A percentile compares a stretch with the other conserved stretches of the same genome.
Conservation (phyloP, 2,888 invertebrate genomes). For the Drosophila pseudotalamancana region DNA sequence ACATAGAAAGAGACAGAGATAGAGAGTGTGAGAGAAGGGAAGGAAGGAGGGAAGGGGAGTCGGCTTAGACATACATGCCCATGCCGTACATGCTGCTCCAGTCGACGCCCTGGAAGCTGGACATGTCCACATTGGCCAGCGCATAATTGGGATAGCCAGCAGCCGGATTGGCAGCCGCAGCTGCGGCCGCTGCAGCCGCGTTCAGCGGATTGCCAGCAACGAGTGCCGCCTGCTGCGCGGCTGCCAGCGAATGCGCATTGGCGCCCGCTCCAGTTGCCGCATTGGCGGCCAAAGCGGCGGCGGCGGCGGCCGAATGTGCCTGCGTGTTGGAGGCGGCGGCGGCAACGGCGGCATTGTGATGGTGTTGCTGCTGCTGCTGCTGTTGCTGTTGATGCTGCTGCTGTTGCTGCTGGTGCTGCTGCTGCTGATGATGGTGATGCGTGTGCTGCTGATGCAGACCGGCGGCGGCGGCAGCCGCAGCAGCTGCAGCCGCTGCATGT, state of each 20-base stretch:
- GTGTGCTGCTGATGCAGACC: conserved; percentile 80
- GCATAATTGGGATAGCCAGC: conserved; percentile 91
- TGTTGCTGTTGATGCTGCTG: conserved; percentile 6
- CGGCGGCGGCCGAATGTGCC: conserved; percentile 82
- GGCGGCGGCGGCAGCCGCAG: conserved; percentile 58
- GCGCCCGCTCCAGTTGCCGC: conserved; percentile 70
- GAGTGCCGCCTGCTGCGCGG: conserved; percentile 83
- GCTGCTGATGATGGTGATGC: conserved; percentile 59
- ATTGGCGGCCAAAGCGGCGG: conserved; percentile 70
- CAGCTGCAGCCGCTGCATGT: conserved; percentile 57
- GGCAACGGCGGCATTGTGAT: conserved; percentile 52
- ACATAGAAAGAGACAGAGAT: conserved; percentile 15
- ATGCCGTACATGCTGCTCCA: conserved; percentile 97
- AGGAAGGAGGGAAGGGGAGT: not conserved
- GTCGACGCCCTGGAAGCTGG: conserved; percentile 95
- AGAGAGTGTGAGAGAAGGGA: not conserved
- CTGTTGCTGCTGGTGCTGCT: conserved; percentile 56
- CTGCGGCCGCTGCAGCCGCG: conserved; percentile 86
- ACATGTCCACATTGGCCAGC: conserved; percentile 95
- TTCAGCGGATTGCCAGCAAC: conserved; percentile 84
- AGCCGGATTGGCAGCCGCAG: conserved; percentile 87
- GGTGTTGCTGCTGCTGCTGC: conserved; percentile 40
- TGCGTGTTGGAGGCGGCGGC: conserved; percentile 79
- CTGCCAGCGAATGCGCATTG: conserved; percentile 84
- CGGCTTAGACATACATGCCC: conserved; percentile 92